phyloP scores from a whole-genome alignment of 2,113 vertebrate genomes.

The Glaucidium brasilianum region DNA sequence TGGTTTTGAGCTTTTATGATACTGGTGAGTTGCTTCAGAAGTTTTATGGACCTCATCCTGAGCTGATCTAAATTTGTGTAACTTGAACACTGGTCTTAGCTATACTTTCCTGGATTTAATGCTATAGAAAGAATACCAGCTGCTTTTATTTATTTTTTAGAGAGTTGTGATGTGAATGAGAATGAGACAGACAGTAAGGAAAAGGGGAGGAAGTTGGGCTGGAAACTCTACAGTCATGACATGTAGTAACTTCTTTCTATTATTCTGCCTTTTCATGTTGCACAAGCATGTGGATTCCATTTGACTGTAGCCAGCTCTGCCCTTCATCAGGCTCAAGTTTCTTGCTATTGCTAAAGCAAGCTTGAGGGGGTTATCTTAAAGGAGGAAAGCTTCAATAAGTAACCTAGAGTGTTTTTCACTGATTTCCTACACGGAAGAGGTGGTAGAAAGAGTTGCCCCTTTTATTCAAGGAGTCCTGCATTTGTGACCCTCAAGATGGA shows the following conservation, averaged over 20 bases:
- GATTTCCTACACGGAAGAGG: not conserved
- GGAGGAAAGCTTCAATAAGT: not conserved
- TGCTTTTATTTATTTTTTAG: slow-evolving; percentile 56
- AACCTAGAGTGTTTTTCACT: not conserved
- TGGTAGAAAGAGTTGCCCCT: not conserved
- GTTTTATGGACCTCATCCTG: slow-evolving; percentile 68
- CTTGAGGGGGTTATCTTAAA: not conserved
- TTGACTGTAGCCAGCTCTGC: slow-evolving; percentile 39
- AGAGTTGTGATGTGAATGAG: slow-evolving; percentile 54
- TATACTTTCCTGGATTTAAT: slow-evolving; percentile 36
- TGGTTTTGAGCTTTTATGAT: slow-evolving; percentile 62
- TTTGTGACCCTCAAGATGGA: not conserved
- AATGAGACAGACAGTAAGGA: slow-evolving; percentile 55
- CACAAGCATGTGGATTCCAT: slow-evolving; percentile 52
- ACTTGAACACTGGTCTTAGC: slow-evolving; percentile 36
- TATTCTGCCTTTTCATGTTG: slow-evolving; percentile 58
- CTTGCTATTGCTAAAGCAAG: slow-evolving; percentile 31
- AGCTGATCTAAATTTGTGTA: slow-evolving; percentile 54
- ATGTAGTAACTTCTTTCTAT: slow-evolving; percentile 57
- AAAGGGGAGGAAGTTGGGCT: slow-evolving; percentile 47
- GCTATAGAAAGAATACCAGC: slow-evolving; percentile 46
- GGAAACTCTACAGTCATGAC: slow-evolving; percentile 58
- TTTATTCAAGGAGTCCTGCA: not conserved
- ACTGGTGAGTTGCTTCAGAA: slow-evolving; percentile 63
- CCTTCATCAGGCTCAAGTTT: slow-evolving; percentile 48